phyloP scores from a whole-genome alignment of 2,113 vertebrate species.

The Malurus elegans region DNA sequence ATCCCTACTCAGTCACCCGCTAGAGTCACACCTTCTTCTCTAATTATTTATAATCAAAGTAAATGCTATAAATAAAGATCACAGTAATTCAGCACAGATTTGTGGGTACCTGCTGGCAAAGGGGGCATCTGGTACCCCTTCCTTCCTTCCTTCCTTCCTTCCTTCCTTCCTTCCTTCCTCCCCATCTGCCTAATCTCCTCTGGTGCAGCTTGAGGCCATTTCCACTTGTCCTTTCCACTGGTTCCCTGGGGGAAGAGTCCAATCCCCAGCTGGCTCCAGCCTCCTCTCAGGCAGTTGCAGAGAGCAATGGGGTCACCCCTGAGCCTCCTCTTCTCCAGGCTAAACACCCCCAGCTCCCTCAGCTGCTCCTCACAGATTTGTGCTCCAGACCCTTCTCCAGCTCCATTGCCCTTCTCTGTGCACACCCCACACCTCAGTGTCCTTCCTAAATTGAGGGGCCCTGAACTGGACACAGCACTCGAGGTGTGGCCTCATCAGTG shows the following conservation, averaged over 20 bases:
- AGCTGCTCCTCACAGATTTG: background rate
- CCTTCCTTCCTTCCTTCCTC: background rate
- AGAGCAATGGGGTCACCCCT: background rate
- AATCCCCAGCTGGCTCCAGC: no score
- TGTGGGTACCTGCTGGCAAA: background rate
- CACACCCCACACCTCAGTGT: background rate
- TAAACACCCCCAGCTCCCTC: background rate
- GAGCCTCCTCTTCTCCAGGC: background rate
- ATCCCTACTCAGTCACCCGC: background rate
- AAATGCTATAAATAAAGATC: background rate
- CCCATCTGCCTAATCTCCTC: no score
- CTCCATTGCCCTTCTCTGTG: background rate
- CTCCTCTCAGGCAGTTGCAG: no score
- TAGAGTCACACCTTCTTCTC: background rate
- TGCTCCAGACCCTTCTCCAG: background rate
- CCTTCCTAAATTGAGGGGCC: background rate
- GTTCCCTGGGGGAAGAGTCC: no score
- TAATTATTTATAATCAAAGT: background rate
- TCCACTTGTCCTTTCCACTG: background rate
- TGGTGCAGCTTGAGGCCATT: background rate
- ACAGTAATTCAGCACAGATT: background rate
- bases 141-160: background rate
- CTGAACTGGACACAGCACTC: background rate
- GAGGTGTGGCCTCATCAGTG: background rate
- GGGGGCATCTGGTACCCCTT: no score